Conservation (phyloP, 2,888 invertebrate genomes). For the Andrena camellia region DNA sequence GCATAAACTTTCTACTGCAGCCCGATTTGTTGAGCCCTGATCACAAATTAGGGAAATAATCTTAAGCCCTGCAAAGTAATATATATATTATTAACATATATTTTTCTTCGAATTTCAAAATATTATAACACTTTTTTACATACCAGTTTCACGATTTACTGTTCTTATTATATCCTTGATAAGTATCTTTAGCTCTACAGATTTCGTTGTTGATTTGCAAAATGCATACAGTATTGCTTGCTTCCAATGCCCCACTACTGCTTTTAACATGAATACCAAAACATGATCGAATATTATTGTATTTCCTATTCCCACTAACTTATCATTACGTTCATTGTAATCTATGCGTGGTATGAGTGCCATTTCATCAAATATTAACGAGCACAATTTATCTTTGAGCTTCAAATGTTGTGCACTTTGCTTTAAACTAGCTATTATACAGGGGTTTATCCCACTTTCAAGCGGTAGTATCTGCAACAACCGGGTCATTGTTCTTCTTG, state of each 20-base stretch:
- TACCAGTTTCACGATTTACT: background rate
- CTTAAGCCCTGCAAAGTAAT: background rate
- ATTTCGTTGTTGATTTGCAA: background rate
- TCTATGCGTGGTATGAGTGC: background rate
- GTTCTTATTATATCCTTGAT: background rate
- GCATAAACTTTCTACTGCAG: background rate
- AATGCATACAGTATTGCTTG: background rate
- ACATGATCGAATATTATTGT: background rate
- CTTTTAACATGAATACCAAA: background rate
- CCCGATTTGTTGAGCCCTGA: background rate
- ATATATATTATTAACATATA: background rate
- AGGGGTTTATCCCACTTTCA: background rate
- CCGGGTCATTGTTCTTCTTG: background rate
- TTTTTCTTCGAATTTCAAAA: background rate
- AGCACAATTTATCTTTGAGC: background rate
- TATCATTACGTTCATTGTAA: background rate
- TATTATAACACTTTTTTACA: background rate
- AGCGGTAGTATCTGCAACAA: background rate
- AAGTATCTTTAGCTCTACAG: background rate
- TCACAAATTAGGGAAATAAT: constrained; percentile 1
- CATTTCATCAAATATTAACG: background rate
- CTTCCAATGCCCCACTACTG: background rate
- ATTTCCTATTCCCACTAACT: background rate
- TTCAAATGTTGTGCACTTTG: background rate
- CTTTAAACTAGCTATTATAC: background rate